Evolutionary conservation across 2,888 invertebrate species (phyloP).

Genomic region (Micropterix aruncella): DNA sequence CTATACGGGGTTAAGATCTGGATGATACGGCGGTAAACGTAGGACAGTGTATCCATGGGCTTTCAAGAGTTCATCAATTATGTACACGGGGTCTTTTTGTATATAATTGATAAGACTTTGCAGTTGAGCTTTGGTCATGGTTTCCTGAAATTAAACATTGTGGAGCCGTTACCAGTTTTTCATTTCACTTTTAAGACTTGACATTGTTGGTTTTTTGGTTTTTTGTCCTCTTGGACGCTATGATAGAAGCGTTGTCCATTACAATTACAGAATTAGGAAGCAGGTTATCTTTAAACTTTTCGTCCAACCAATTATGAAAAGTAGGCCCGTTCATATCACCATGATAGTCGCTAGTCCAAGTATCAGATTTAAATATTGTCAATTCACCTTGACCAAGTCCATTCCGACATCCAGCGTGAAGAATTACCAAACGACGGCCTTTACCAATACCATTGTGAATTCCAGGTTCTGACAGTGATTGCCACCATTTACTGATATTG

Average conservation of each 20-base stretch:
- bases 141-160: slow-evolving; percentile 6
- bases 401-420: slow-evolving; percentile 8
- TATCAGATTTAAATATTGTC: slow-evolving; percentile 6
- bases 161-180: neutral
- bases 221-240: slow-evolving; percentile 12
- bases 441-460: slow-evolving; percentile 8
- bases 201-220: slow-evolving; percentile 12
- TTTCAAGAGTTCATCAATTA: slow-evolving; percentile 7
- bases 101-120: slow-evolving; percentile 7
- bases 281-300: no score
- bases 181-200: slow-evolving; percentile 1
- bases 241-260: no score
- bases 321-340: slow-evolving; percentile 5
- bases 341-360: slow-evolving; percentile 4
- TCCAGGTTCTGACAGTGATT: no score
- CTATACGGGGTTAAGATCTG: neutral
- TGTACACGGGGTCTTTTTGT: slow-evolving; percentile 8
- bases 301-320: slow-evolving; percentile 5
- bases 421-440: slow-evolving; percentile 8
- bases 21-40: slow-evolving; percentile 1
- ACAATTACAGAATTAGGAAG: slow-evolving; percentile 5
- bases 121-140: slow-evolving; percentile 8
- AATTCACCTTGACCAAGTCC: slow-evolving; percentile 7
- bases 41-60: slow-evolving; percentile 4
- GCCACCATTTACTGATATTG: slow-evolving; percentile 7